A percentile compares a stretch with the other conserved stretches of the same genome.
Conservation (phyloP, 2,797 vertebrate species). For the Furcifer pardalis region DNA sequence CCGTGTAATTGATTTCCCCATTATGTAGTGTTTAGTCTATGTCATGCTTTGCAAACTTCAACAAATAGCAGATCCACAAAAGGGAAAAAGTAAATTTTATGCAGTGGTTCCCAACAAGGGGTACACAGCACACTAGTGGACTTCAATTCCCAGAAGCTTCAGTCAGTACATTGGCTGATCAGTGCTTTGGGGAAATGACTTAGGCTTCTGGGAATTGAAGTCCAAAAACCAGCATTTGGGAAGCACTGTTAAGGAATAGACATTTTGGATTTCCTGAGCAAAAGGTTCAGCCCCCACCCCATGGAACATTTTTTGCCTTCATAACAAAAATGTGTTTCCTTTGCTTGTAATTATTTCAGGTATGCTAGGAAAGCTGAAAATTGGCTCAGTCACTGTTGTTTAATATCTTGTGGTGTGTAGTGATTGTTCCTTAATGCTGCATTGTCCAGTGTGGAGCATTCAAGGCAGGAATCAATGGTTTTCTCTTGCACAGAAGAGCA, state of each 20-base stretch:
- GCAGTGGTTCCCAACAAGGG: no score
- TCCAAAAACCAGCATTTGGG: no score
- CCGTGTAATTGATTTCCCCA: slow-evolving; percentile 23
- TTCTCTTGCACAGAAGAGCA: slow-evolving; percentile 3
- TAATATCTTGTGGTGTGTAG: slow-evolving; percentile 16
- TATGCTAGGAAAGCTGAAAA: slow-evolving; percentile 13
- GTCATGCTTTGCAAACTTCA: slow-evolving; percentile 10
- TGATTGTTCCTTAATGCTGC: neutral
- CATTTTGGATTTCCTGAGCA: neutral
- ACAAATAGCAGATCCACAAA: slow-evolving; percentile 20
- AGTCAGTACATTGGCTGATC: no score
- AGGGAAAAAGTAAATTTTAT: no score
- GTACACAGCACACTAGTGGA: no score
- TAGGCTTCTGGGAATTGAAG: no score
- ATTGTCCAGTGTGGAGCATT: slow-evolving; percentile 28
- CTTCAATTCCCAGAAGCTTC: no score
- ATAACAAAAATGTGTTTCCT: neutral
- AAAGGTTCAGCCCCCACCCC: neutral
- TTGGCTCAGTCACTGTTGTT: neutral
- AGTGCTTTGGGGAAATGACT: no score
- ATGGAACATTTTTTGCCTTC: neutral
- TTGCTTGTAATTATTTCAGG: neutral
- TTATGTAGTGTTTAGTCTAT: neutral
- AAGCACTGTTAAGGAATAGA: neutral
- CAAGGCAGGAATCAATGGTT: neutral